Base-by-base conservation (phyloP, 2,113 vertebrate species). In the Alaudala cheleensis region DNA sequence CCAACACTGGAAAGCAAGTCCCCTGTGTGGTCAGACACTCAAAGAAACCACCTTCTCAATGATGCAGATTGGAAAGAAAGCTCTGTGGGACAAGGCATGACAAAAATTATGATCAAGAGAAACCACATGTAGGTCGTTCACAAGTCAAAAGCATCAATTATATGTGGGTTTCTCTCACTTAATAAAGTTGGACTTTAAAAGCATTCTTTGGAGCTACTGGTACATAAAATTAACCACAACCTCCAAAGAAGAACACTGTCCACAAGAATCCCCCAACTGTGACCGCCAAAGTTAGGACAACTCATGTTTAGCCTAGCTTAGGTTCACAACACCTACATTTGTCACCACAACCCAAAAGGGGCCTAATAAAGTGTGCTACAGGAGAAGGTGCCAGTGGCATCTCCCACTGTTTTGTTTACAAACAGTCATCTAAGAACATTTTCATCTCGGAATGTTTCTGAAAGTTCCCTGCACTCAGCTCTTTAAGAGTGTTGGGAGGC, bases 11-110 rank as follows among this genome's bases (percentile, higher is more conserved):
- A 47, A 66, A 86, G 71, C 24, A 58, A 81, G 29, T 13, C 15
- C 29, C 49, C 62, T 20, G 28, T 93, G 60, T 92, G 80, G 53
- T 70, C 61, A 64, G 81, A 50, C 57, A 61, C 33, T 72, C 33
- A n/a, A 34, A 93, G 53, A 77, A 64, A 81, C 23, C 74, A 96
- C 17, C 47, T 82, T 88, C 89, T 81, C 87, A 88, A 89, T 80
- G 84, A 78, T 42, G 51, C 60, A 88, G 49, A 50, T 69, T 82
- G 85, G 95, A 76, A 81, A 72, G 56, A 76, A 60, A 90, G 14
- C 6, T 93, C 69, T 79, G 37, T 95, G 60, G 77, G 84, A 91
- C 80, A 56, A 73, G 54, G 40, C 28, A 24, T 14, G 60, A 37
- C 3, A 37, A 81, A 80, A 64, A 44, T 9, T 11, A 7, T 6